A percentile compares a stretch with the other conserved stretches of the same genome.
Evolutionary conservation across 2,888 invertebrate species (phyloP).

Genomic region (Agrochola macilenta): DNA sequence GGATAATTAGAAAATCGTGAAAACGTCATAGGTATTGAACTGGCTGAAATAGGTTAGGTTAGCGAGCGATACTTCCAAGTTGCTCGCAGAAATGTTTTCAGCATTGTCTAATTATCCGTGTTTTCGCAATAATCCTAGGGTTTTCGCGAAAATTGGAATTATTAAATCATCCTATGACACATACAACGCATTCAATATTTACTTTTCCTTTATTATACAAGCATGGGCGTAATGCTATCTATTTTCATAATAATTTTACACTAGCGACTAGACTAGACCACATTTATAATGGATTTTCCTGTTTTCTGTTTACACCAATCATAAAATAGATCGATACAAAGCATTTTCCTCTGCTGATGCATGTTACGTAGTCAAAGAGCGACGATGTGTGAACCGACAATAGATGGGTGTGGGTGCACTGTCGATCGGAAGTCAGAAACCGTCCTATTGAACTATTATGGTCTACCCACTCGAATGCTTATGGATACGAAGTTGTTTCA

Average conservation of each 20-base stretch:
- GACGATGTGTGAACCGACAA: conserved; percentile 48
- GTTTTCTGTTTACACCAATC: conserved; percentile 28
- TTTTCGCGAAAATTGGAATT: no score
- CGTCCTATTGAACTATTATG: conserved; percentile 59
- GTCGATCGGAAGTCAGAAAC: conserved; percentile 55
- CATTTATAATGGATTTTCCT: conserved; percentile 40
- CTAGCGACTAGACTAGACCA: conserved; percentile 21
- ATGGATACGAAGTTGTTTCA: conserved; percentile 22
- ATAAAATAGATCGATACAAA: conserved; percentile 43
- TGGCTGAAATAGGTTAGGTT: no score
- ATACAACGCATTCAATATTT: background rate
- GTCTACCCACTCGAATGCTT: conserved; percentile 33
- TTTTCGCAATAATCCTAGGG: no score
- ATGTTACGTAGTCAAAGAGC: conserved; percentile 36
- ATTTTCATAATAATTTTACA: conserved; percentile 29
- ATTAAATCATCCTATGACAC: no score
- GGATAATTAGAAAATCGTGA: no score
- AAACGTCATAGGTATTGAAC: no score
- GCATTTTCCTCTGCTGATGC: conserved; percentile 47
- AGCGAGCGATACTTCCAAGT: no score
- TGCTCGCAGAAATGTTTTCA: no score
- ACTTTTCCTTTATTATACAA: conserved; percentile 3
- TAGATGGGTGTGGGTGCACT: conserved; percentile 59
- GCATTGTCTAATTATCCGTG: no score
- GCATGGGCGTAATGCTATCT: conserved; percentile 4